Conservation (phyloP, 2,113 vertebrate species). For the Eolophus roseicapilla region DNA sequence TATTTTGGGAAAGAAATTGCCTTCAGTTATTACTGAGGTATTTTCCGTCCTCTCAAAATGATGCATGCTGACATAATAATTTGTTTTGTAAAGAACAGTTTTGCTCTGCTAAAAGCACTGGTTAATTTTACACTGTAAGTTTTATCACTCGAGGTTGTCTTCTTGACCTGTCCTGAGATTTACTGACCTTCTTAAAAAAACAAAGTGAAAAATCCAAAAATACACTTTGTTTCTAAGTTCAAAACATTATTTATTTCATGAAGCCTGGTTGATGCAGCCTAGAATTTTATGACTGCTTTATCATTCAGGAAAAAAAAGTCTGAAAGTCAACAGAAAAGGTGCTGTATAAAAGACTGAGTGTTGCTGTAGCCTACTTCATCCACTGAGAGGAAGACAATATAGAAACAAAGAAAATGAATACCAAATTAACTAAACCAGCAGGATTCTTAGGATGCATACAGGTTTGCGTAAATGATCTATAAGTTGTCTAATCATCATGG, state of each 20-base stretch:
- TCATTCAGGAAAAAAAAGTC: not conserved
- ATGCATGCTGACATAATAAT: not conserved
- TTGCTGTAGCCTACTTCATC: not conserved
- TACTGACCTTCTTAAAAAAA: not conserved
- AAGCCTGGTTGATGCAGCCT: not conserved
- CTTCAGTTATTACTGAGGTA: not conserved
- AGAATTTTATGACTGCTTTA: not conserved
- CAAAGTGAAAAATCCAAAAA: not conserved
- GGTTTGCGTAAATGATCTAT: not conserved
- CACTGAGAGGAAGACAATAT: not conserved
- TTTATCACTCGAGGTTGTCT: not conserved
- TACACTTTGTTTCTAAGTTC: constrained; percentile 2
- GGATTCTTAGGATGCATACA: not conserved
- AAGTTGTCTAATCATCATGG: not conserved
- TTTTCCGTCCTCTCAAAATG: not conserved
- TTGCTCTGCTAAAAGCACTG: not conserved
- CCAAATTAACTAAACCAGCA: not conserved
- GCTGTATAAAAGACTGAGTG: not conserved
- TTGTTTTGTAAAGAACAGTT: not conserved
- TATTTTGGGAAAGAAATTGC: not conserved
- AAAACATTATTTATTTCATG: not conserved
- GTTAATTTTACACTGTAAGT: not conserved
- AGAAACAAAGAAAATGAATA: not conserved
- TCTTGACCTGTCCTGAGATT: not conserved
- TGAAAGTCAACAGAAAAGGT: not conserved